Evolutionary conservation across 1,140 invertebrate species (phyloP).

Genomic region (Panagrolaimus sp.): DNA sequence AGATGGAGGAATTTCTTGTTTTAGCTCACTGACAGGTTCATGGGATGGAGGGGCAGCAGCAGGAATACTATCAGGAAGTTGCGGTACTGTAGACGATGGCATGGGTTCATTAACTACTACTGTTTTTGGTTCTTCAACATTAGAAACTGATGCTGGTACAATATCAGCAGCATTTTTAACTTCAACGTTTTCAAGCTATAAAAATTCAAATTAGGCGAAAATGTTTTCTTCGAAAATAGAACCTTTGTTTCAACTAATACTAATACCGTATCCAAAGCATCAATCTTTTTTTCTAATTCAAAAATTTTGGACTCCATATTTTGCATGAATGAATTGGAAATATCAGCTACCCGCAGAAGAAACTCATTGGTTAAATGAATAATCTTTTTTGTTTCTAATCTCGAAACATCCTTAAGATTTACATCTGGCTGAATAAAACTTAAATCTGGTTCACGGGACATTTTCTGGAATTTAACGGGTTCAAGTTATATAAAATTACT

Average conservation of each 20-base stretch:
- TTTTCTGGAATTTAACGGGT: too few relatives aligned
- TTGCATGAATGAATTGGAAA: slow-evolving; percentile 5
- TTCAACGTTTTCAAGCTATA: neutral
- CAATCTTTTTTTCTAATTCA: slow-evolving; percentile 13
- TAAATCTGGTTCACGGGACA: slow-evolving; percentile 14
- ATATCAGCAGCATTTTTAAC: neutral
- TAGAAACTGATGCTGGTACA: neutral
- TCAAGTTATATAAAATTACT: too few relatives aligned
- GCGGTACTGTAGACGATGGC: neutral
- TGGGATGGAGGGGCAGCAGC: neutral
- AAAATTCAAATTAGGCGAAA: too few relatives aligned
- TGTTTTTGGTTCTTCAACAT: neutral
- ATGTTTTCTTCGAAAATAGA: too few relatives aligned
- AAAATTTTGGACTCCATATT: slow-evolving; percentile 12
- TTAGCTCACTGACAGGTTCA: too few relatives aligned
- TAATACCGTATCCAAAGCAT: slow-evolving; percentile 12
- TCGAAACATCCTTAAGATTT: neutral
- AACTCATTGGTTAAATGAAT: slow-evolving; percentile 21
- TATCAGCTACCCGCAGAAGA: slow-evolving; percentile 15
- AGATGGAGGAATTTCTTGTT: neutral
- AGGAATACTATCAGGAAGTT: neutral
- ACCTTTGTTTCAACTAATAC: slow-evolving; percentile 11
- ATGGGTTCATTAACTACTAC: neutral
- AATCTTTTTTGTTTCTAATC: slow-evolving; percentile 12
- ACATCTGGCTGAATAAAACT: slow-evolving; percentile 22